Evolutionary conservation across 1,140 invertebrate genomes (phyloP).

Genomic region (Microplitis demolitor): DNA sequence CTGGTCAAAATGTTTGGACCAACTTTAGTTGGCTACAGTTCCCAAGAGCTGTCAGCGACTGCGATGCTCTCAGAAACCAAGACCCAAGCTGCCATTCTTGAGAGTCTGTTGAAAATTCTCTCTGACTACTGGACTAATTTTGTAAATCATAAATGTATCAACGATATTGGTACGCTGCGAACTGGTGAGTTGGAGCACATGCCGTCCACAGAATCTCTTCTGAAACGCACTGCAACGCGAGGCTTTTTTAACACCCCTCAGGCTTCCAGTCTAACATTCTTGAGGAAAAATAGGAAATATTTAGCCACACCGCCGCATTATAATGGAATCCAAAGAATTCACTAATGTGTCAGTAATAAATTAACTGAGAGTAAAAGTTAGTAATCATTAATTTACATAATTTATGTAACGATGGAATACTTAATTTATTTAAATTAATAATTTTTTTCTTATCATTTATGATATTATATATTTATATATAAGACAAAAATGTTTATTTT

Average conservation of each 20-base stretch:
- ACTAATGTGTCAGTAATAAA: no score
- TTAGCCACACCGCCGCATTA: constrained; percentile 57
- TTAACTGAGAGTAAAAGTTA: no score
- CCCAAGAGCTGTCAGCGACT: constrained; percentile 67
- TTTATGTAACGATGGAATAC: no score
- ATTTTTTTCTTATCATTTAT: no score
- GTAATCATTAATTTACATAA: no score
- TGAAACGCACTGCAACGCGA: constrained; percentile 54
- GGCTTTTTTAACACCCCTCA: constrained; percentile 57
- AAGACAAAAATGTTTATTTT: no score
- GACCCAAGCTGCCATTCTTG: constrained; percentile 69
- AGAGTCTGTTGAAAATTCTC: constrained; percentile 69
- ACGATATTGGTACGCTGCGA: constrained; percentile 31
- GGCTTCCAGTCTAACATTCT: constrained; percentile 51
- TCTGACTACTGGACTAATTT: constrained; percentile 71
- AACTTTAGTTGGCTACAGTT: constrained; percentile 82
- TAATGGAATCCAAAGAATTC: no score
- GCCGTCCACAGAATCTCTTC: constrained; percentile 63
- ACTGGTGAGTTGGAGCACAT: constrained; percentile 59
- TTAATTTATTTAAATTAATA: no score
- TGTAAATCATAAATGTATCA: constrained; percentile 56
- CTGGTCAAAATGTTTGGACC: constrained; percentile 84
- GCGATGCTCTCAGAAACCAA: constrained; percentile 69
- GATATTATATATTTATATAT: no score
- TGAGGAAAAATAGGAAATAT: constrained; percentile 56